These are phyloP conservation scores for Leptopilina drosophilae DNA, from an alignment of 2,888 invertebrate species.

Conservation along the genomic window DNA sequence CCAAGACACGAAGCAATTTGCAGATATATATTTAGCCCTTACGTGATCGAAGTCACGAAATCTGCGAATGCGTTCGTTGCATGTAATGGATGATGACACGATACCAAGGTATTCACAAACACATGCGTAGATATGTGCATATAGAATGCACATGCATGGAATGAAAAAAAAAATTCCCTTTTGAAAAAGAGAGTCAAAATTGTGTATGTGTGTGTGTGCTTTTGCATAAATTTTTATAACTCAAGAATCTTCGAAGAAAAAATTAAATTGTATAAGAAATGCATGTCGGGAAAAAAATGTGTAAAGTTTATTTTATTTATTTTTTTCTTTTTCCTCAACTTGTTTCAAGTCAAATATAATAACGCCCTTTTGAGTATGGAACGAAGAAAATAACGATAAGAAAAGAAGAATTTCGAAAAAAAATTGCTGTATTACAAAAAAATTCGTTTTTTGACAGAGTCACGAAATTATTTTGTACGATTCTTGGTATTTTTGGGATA, in stretches of 20 bases:
- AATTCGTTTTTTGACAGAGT: too few relatives aligned
- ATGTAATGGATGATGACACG: constrained; percentile 22
- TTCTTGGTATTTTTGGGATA: too few relatives aligned
- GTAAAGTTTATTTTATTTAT: background rate
- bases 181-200: background rate
- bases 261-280: constrained; percentile 21
- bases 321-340: background rate
- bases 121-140: background rate
- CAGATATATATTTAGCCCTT: constrained; percentile 35
- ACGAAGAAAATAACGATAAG: background rate
- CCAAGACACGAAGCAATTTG: constrained; percentile 24
- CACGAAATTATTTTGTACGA: background rate
- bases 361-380: background rate
- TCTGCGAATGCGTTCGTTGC: constrained; percentile 15
- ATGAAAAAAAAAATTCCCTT: too few relatives aligned
- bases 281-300: background rate
- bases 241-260: constrained; percentile 7
- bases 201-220: background rate
- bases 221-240: constrained; percentile 14
- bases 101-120: constrained; percentile 2
- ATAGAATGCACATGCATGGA: background rate
- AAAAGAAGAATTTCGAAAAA: background rate
- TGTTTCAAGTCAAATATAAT: background rate
- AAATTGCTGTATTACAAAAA: too few relatives aligned
- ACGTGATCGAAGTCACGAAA: constrained; percentile 35